Conservation (phyloP, 2,113 vertebrate species). For the Anolis carolinensis region DNA sequence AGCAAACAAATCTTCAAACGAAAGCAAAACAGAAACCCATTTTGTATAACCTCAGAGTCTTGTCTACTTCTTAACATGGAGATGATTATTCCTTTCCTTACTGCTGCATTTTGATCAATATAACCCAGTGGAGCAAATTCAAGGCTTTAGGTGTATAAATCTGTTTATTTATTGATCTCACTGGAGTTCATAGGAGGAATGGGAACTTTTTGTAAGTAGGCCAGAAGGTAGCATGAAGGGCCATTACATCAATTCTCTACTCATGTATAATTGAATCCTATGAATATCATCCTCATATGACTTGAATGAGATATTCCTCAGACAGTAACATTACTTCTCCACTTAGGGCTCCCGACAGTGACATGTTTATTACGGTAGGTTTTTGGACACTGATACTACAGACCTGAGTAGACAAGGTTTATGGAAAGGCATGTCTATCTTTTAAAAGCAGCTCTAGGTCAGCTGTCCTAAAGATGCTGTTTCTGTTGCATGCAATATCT, state of each 20-base stretch:
- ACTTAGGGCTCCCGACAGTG: background rate
- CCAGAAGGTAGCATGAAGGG: background rate
- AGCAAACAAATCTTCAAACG: conserved; percentile 44
- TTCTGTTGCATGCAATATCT: background rate
- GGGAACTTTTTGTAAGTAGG: background rate
- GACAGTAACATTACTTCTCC: background rate
- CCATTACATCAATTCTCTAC: conserved; percentile 1
- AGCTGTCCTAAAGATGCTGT: background rate
- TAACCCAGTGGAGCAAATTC: background rate
- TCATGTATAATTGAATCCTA: conserved; percentile 3
- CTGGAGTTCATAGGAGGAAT: background rate
- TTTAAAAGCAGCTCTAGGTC: background rate
- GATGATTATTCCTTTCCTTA: conserved; percentile 42
- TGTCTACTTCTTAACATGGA: conserved; percentile 40
- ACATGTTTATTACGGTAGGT: background rate
- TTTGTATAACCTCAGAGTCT: conserved; percentile 55
- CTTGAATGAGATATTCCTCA: background rate
- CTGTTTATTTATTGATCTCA: conserved; percentile 21
- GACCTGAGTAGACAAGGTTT: background rate
- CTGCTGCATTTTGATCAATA: conserved; percentile 42
- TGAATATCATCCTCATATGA: background rate
- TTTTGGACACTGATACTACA: background rate
- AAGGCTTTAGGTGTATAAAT: background rate
- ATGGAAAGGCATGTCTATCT: background rate
- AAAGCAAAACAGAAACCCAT: conserved; percentile 63